phyloP scores from a whole-genome alignment of 2,888 invertebrate species.

The Lissonota sp. region DNA sequence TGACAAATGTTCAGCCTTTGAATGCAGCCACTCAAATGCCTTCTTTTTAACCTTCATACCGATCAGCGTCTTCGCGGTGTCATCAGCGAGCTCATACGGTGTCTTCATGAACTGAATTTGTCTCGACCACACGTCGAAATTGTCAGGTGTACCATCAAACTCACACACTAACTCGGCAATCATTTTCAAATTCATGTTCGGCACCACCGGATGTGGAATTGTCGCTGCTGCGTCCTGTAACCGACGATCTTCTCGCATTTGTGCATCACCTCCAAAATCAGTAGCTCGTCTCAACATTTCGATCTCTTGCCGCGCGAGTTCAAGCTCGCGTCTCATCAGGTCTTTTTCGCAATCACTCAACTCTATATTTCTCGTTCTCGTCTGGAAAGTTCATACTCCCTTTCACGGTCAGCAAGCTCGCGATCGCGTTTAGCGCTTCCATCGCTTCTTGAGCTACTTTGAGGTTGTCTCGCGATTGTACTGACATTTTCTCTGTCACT shows the following conservation, averaged over 20 bases:
- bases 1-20: slow-evolving; percentile 43
- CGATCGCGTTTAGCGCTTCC: too few species aligned
- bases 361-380: too few species aligned
- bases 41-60: slow-evolving; percentile 47
- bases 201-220: slow-evolving; percentile 1
- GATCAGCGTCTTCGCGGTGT: slow-evolving; percentile 41
- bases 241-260: not conserved
- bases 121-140: slow-evolving; percentile 50
- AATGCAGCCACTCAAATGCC: slow-evolving; percentile 57
- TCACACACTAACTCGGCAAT: slow-evolving; percentile 51
- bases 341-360: too few species aligned
- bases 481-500: too few species aligned
- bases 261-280: not conserved
- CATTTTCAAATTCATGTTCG: slow-evolving; percentile 31
- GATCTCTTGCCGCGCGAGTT: not conserved
- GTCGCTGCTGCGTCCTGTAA: not conserved
- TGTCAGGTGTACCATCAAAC: slow-evolving; percentile 48
- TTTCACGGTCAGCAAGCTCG: too few species aligned
- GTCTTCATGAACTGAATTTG: slow-evolving; percentile 47
- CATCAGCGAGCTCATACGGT: slow-evolving; percentile 48
- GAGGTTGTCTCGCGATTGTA: too few species aligned
- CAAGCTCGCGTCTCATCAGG: too few species aligned
- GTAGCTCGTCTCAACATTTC: slow-evolving; percentile 1
- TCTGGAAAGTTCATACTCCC: too few species aligned
- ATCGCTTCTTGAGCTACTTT: too few species aligned